Conservation (phyloP, 2,888 invertebrate genomes). For the Drosophila rellima region DNA sequence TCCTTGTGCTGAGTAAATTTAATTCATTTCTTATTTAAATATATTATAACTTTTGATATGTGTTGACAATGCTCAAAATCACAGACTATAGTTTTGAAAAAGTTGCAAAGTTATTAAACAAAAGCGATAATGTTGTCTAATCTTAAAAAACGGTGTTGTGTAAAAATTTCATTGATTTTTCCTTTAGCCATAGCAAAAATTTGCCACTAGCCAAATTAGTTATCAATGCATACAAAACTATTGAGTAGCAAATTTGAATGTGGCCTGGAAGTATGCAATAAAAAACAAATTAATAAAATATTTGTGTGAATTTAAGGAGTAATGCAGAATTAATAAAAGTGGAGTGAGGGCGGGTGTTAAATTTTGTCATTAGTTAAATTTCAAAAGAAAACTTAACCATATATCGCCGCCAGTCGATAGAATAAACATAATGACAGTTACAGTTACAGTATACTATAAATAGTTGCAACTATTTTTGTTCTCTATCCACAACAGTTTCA, state of each 20-base stretch:
- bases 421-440: conserved; percentile 34
- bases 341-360: conserved; percentile 22
- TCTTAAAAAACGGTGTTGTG: conserved; percentile 62
- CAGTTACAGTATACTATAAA: conserved; percentile 59
- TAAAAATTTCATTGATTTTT: conserved; percentile 82
- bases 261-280: conserved; percentile 43
- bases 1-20: conserved; percentile 58
- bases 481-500: conserved; percentile 57
- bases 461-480: conserved; percentile 72
- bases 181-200: conserved; percentile 23
- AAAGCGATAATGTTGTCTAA: conserved; percentile 25
- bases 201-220: conserved; percentile 33
- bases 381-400: conserved; percentile 14
- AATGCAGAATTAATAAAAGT: conserved; percentile 9
- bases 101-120: conserved; percentile 6
- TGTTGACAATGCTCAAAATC: conserved; percentile 5
- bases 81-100: not conserved
- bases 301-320: conserved; percentile 7
- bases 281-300: conserved; percentile 21
- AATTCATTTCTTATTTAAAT: conserved; percentile 55
- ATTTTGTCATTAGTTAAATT: not conserved
- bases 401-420: too few species aligned
- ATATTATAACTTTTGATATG: conserved; percentile 21
- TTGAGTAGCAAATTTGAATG: not conserved
- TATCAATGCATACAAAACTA: not conserved